phyloP scores from a whole-genome alignment of 2,113 vertebrate genomes.

The Eudorcas thomsonii region DNA sequence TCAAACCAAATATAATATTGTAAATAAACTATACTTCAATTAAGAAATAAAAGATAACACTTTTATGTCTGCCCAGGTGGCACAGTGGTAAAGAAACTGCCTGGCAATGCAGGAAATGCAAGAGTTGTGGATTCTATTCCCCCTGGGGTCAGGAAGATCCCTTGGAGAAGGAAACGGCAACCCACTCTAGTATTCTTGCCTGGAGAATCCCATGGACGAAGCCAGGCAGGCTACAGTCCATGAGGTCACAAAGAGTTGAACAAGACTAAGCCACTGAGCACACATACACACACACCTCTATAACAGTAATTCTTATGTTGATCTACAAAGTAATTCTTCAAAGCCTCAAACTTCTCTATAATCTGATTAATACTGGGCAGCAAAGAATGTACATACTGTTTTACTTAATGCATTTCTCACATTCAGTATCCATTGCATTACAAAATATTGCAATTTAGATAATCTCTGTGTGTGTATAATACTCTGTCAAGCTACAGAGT shows the following conservation, averaged over 20 bases:
- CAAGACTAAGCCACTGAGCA: background rate
- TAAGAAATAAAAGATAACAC: background rate
- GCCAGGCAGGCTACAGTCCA: background rate
- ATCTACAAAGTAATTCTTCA: background rate
- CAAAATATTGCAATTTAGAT: background rate
- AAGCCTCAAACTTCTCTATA: background rate
- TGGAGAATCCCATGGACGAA: background rate
- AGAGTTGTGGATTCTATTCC: background rate
- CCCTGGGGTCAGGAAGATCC: background rate
- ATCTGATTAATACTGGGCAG: background rate
- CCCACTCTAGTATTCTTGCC: background rate
- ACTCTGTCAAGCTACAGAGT: background rate
- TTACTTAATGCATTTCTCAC: background rate
- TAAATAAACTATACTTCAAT: background rate
- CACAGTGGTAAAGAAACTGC: background rate
- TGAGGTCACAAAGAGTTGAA: background rate
- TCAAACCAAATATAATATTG: background rate
- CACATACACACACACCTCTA: background rate
- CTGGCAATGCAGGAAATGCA: background rate
- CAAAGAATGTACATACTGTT: background rate
- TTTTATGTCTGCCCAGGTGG: background rate
- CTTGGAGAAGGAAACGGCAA: background rate
- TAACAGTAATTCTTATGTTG: background rate
- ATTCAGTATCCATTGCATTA: background rate
- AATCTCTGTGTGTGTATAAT: background rate